Base-by-base conservation (phyloP, 1,140 invertebrate genomes). In the Babylonia areolata region DNA sequence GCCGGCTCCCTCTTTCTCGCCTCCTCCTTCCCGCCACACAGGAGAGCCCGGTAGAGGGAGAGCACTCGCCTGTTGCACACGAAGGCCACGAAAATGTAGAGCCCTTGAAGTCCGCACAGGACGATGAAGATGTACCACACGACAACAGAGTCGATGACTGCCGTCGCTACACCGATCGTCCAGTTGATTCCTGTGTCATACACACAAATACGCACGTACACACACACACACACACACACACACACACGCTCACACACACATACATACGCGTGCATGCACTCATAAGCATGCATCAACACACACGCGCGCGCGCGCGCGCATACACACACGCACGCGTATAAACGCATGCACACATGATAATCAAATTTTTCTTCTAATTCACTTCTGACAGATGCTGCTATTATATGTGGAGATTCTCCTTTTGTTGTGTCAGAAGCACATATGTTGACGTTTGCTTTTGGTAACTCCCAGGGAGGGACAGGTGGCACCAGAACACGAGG, bases 161-260 rank as follows among this genome's bases (percentile, higher is more conserved):
- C 91, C 17, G 95, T 93, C 0, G 95, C 39, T 58, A 95, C 94
- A 0, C 94, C 95, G n/a, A 94, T 92, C 33, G 94, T 90, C 95
- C 95, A 96, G 0, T 95, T 94, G 20, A 95, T 81, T 1, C 95
- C 95, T 73, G 71, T 23, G 9, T 1, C 2, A 51, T 0, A 51
- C 5, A 51, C 46, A 51, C 46, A 51, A 9, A 51, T 17, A 51
- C 46, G 17, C 46, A 51, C 46, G 17, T 17, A 51, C 46, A 51
- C 71, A 73, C 71, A 73, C 71, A 73, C 71, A 73, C 71, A 73
- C 71, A 73, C 71, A 73, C 71, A 73, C 71, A 73, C 71, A 73
- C 71, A 73, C 71, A 73, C 71, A 73, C 71, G 17, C 23, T 40
- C 37, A 20, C 35, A 77, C 37, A 77, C 73, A 40, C 35, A 77